These are phyloP conservation scores for Nomada flava DNA, from an alignment of 2,888 invertebrate species.

Conservation along the genomic window DNA sequence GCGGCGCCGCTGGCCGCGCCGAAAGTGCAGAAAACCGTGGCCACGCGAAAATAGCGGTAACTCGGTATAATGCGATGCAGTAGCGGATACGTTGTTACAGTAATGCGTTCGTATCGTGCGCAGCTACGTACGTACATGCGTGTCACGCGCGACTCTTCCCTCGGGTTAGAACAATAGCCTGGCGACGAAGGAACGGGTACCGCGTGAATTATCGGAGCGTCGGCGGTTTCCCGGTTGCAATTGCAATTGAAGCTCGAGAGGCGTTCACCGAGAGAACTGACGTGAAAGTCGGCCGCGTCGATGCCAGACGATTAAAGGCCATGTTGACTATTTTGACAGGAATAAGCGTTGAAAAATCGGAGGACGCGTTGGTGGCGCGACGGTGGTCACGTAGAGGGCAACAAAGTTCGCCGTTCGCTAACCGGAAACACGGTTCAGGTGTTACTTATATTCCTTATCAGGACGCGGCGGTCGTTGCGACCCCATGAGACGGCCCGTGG, in stretches of 20 bases:
- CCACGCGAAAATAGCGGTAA: slow-evolving; percentile 75
- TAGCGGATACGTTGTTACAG: slow-evolving; percentile 72
- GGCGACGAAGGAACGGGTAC: too few species aligned
- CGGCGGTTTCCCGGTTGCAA: slow-evolving; percentile 10
- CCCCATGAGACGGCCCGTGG: slow-evolving; percentile 71
- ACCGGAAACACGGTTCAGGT: slow-evolving; percentile 81
- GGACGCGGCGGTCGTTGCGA: slow-evolving; percentile 69
- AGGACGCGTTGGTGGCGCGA: slow-evolving; percentile 6
- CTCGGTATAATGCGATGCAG: slow-evolving; percentile 71
- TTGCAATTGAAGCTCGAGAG: slow-evolving; percentile 36
- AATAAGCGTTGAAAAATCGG: too few species aligned
- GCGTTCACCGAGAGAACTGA: background rate
- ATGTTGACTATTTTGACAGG: background rate
- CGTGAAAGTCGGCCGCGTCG: background rate
- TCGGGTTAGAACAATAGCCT: slow-evolving; percentile 35
- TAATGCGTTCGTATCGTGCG: slow-evolving; percentile 65
- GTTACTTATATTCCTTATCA: slow-evolving; percentile 80
- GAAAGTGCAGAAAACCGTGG: slow-evolving; percentile 72
- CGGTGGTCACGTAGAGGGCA: slow-evolving; percentile 18
- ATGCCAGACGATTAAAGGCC: background rate
- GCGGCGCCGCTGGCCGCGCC: slow-evolving; percentile 68
- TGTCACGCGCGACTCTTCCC: slow-evolving; percentile 49
- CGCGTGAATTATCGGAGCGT: too few species aligned
- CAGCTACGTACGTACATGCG: slow-evolving; percentile 44
- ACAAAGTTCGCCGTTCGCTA: slow-evolving; percentile 50